A percentile compares a stretch with the other conserved stretches of the same genome.
phyloP scores from a whole-genome alignment of 1,140 invertebrate species.

The Tyrophagus putrescentiae region DNA sequence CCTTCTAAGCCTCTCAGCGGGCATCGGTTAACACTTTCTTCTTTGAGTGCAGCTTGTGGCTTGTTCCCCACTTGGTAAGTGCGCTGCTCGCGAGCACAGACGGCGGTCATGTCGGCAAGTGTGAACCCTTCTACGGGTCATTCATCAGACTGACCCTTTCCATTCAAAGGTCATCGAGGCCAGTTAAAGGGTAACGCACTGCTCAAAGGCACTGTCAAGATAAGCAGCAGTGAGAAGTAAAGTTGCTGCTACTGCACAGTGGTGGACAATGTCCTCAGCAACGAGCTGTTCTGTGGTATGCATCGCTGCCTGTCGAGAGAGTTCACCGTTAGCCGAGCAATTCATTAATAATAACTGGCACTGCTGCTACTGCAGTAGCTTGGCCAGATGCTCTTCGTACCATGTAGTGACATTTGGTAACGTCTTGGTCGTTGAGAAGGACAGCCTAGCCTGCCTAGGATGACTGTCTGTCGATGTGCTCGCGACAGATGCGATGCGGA shows the following conservation, averaged over 20 bases:
- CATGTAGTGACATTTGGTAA: conserved; percentile 11
- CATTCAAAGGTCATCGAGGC: conserved; percentile 3
- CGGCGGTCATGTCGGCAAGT: too few species aligned
- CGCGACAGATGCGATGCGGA: conserved; percentile 13
- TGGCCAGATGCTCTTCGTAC: conserved; percentile 2
- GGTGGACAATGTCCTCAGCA: too few species aligned
- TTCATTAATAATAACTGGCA: conserved; percentile 6
- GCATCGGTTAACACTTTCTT: conserved; percentile 4
- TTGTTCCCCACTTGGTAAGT: neutral
- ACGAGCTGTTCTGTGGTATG: neutral
- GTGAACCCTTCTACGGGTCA: conserved; percentile 2
- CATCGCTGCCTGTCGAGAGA: conserved; percentile 2
- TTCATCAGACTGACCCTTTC: neutral
- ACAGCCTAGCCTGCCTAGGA: too few species aligned
- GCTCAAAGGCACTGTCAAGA: too few species aligned
- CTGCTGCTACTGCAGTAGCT: neutral
- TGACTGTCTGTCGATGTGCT: neutral
- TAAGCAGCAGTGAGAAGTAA: too few species aligned
- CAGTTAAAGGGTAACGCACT: neutral
- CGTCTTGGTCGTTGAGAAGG: conserved; percentile 15
- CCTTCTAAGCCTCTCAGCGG: too few species aligned
- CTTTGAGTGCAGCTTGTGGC: conserved; percentile 9
- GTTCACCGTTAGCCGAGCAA: neutral
- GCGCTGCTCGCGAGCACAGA: neutral
- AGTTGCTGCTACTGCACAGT: too few species aligned